These are phyloP conservation scores for Hypothenemus hampei DNA, from an alignment of 1,140 invertebrate genomes.

Conservation along the genomic window DNA sequence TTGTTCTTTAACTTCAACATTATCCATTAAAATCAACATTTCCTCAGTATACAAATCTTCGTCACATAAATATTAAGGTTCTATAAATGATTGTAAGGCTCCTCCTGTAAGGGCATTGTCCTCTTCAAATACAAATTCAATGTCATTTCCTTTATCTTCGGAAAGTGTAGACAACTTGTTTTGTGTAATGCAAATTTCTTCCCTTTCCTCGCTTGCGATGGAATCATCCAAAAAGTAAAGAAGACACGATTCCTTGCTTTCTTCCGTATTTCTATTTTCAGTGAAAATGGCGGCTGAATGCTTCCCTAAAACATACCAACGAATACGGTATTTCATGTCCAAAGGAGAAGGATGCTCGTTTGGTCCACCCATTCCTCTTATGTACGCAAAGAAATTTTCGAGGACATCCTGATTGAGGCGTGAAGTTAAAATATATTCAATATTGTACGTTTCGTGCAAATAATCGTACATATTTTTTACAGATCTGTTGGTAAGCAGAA, in stretches of 20 bases:
- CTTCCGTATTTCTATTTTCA: slow-evolving; percentile 23
- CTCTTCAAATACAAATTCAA: no score
- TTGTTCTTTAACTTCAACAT: slow-evolving; percentile 12
- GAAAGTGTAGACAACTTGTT: neutral
- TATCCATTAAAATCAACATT: no score
- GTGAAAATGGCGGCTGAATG: slow-evolving; percentile 27
- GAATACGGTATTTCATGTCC: slow-evolving; percentile 26
- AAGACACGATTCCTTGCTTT: slow-evolving; percentile 3
- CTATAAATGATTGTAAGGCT: no score
- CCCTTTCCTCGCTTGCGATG: neutral
- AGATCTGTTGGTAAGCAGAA: slow-evolving; percentile 5
- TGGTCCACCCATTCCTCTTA: slow-evolving; percentile 31
- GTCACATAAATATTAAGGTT: no score
- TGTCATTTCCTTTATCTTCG: neutral
- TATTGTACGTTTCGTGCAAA: slow-evolving; percentile 5
- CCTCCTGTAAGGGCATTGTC: no score
- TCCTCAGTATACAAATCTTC: no score
- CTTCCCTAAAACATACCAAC: slow-evolving; percentile 34
- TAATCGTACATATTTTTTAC: slow-evolving; percentile 8
- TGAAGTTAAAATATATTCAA: slow-evolving; percentile 22
- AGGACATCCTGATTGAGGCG: slow-evolving; percentile 33
- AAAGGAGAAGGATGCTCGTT: slow-evolving; percentile 34
- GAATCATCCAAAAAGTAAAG: neutral
- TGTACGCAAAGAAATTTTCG: slow-evolving; percentile 35
- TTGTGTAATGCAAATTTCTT: neutral